Percentiles rank a stretch among this genome's conserved stretches.
These are phyloP conservation scores for Aproaerema taeniolella DNA, from an alignment of 2,888 invertebrate genomes.

Conservation along the genomic window DNA sequence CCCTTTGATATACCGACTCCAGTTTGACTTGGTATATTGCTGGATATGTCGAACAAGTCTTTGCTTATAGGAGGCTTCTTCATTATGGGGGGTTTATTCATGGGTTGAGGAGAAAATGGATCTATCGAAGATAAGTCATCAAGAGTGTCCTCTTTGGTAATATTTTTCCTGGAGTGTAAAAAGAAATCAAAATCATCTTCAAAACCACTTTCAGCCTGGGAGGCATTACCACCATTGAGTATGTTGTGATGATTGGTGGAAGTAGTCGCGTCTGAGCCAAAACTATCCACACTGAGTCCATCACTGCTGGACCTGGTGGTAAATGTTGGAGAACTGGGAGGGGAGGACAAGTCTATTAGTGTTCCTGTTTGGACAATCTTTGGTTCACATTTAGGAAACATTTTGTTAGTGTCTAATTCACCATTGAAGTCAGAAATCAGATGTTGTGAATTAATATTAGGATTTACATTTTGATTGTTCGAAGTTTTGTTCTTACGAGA, in stretches of 20 bases:
- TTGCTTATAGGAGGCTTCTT: slow-evolving; percentile 78
- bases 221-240: slow-evolving; percentile 80
- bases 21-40: slow-evolving; percentile 41
- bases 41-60: slow-evolving; percentile 80
- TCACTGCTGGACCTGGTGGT: slow-evolving; percentile 86
- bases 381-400: slow-evolving; percentile 68
- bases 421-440: slow-evolving; percentile 34
- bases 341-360: slow-evolving; percentile 83
- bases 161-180: slow-evolving; percentile 62
- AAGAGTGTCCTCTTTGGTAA: slow-evolving; percentile 54
- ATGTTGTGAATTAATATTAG: slow-evolving; percentile 32
- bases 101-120: slow-evolving; percentile 70
- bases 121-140: slow-evolving; percentile 75
- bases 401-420: slow-evolving; percentile 54
- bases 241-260: slow-evolving; percentile 72
- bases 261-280: slow-evolving; percentile 83
- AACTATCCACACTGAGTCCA: slow-evolving; percentile 85
- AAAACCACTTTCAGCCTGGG: slow-evolving; percentile 87
- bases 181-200: slow-evolving; percentile 89
- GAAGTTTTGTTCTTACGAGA: slow-evolving; percentile 48
- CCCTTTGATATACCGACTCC: slow-evolving; percentile 47
- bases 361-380: slow-evolving; percentile 71
- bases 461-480: slow-evolving; percentile 27
- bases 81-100: slow-evolving; percentile 48
- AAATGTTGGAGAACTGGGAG: slow-evolving; percentile 85